A percentile compares a stretch with the other conserved stretches of the same genome.
Conservation (phyloP, 2,888 invertebrate species). For the Mythimna lalbum region DNA sequence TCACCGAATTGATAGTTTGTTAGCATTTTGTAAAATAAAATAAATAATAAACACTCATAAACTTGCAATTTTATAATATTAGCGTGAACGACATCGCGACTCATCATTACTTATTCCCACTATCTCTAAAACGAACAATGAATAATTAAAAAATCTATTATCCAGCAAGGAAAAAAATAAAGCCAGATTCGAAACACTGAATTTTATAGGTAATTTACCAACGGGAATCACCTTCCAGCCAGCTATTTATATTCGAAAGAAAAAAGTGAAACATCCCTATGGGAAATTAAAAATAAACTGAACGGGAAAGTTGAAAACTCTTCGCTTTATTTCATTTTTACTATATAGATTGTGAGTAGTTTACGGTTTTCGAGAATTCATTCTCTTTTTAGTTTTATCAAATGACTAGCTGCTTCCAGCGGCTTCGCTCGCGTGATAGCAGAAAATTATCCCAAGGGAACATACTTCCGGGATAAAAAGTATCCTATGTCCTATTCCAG, state of each 20-base stretch:
- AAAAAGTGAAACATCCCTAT: conserved; percentile 36
- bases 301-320: background rate
- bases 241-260: conserved; percentile 23
- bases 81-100: too few species aligned
- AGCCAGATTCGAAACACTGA: conserved; percentile 16
- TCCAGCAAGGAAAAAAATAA: background rate
- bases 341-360: background rate
- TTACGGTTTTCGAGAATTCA: conserved; percentile 11
- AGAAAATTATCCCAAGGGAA: too few species aligned
- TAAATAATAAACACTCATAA: too few species aligned
- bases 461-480: too few species aligned
- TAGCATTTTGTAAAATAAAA: too few species aligned
- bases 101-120: too few species aligned
- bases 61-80: too few species aligned
- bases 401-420: too few species aligned
- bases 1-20: too few species aligned
- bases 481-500: too few species aligned
- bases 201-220: conserved; percentile 30
- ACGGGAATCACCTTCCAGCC: conserved; percentile 25
- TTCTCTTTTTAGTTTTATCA: too few species aligned
- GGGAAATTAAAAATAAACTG: conserved; percentile 53
- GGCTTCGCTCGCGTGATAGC: too few species aligned
- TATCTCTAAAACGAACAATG: background rate
- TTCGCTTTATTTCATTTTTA: conserved; percentile 5
- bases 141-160: background rate